These are phyloP conservation scores for Bombylius major DNA, from an alignment of 2,888 invertebrate species.

Conservation along the genomic window DNA sequence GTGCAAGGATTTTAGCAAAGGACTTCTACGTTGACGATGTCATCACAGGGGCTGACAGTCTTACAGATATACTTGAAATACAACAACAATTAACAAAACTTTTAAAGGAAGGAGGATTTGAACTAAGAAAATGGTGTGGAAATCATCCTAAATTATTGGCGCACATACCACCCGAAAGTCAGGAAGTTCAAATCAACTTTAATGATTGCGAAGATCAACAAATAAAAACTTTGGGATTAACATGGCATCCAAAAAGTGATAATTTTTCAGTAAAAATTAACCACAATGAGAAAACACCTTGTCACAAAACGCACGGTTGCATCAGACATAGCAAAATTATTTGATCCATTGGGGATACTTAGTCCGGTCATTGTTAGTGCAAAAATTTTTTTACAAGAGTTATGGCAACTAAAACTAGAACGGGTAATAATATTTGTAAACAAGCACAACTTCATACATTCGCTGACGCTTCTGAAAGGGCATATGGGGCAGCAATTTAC, in stretches of 20 bases:
- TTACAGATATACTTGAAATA: too few relatives aligned
- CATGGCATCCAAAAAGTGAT: constrained; percentile 8
- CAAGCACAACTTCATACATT: constrained; percentile 9
- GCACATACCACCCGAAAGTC: not conserved
- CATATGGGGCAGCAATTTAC: not conserved
- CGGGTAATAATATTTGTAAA: not conserved
- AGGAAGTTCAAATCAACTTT: not conserved
- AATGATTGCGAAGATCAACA: not conserved
- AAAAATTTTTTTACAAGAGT: constrained; percentile 3
- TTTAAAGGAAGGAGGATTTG: too few relatives aligned
- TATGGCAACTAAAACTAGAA: not conserved
- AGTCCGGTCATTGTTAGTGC: not conserved
- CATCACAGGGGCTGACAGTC: too few relatives aligned
- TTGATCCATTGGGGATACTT: constrained; percentile 4
- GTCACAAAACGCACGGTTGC: constrained; percentile 1
- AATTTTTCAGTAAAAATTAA: constrained; percentile 7
- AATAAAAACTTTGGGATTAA: not conserved
- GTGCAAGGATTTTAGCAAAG: too few relatives aligned
- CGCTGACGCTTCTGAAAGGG: constrained; percentile 9
- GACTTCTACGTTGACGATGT: too few relatives aligned
- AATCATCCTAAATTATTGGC: not conserved
- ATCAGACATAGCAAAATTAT: constrained; percentile 4
- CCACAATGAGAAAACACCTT: not conserved
- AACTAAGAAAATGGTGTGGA: too few relatives aligned
- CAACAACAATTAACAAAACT: too few relatives aligned